These are phyloP conservation scores for Danaus melanippus DNA, from an alignment of 1,140 invertebrate species.

Conservation along the genomic window DNA sequence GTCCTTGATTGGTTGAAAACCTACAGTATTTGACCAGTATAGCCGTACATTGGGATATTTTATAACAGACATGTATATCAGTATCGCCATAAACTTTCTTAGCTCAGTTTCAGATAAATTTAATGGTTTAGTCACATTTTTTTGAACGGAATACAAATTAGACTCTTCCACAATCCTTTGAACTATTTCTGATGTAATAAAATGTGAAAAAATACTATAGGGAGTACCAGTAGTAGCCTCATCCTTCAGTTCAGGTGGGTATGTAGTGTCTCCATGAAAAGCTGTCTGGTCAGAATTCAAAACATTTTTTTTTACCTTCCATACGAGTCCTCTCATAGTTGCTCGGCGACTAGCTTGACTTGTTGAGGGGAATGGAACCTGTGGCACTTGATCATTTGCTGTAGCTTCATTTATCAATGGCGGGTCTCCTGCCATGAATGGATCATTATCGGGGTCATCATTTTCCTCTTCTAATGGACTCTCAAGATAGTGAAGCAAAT, in stretches of 20 bases:
- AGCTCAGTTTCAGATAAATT: constrained; percentile 34
- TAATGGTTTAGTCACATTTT: constrained; percentile 31
- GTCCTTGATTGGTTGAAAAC: constrained; percentile 23
- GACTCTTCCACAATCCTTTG: constrained; percentile 30
- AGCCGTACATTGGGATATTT: constrained; percentile 32
- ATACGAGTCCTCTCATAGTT: constrained; percentile 22
- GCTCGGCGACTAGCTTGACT: too few species aligned
- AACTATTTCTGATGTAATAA: constrained; percentile 30
- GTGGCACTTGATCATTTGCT: constrained; percentile 29
- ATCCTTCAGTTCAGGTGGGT: constrained; percentile 33
- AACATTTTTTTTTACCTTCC: constrained; percentile 33
- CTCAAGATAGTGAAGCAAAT: constrained; percentile 39
- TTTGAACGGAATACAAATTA: constrained; percentile 30
- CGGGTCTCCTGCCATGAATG: constrained; percentile 32
- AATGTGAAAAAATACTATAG: constrained; percentile 14
- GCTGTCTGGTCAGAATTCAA: constrained; percentile 34
- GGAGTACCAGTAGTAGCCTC: constrained; percentile 25
- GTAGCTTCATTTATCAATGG: constrained; percentile 35
- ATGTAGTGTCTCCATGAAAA: constrained; percentile 32
- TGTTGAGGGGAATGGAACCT: constrained; percentile 29
- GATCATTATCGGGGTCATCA: constrained; percentile 32
- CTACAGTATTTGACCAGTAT: constrained; percentile 28
- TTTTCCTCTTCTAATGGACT: constrained; percentile 34
- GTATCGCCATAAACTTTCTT: constrained; percentile 38
- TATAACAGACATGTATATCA: constrained; percentile 36